Evolutionary conservation across 2,888 invertebrate genomes (phyloP), one percentile per base, ranked within the genome.

Genomic region (Ephialtes manifestator): DNA sequence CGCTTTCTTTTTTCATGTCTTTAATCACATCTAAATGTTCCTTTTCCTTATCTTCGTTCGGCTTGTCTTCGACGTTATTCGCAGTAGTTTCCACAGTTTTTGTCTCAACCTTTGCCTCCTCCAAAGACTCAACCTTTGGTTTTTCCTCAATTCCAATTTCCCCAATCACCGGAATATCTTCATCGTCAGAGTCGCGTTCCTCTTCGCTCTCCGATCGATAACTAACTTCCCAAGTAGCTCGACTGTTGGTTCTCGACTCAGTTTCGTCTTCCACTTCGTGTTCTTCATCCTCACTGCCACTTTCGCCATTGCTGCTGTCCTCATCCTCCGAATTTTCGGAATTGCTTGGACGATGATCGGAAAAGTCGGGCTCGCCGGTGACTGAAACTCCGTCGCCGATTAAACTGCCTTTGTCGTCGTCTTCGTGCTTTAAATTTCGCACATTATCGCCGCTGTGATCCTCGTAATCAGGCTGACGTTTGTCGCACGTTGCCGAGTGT

Each of bases 401-500:
- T 0, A 90, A 72, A 46, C 90, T 91, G 11, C 90, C 90, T 74
- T 91, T 90, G 24, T 90, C 90, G 8, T 88, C 87, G 18, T 86
- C 89, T 51, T 90, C 90, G 31, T 89, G 86, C 20, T 90, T 90
- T 0, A 86, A 89, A 4, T 90, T 90, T 0, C 91, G 90, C 1
- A 86, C 87, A 7, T 87, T 89, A 20, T 87, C 90, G 0, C 89
- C 65, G 48, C 87, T 89, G 58, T 84, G 88, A 51, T 90, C 91
- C 46, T 88, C 89, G 13, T 89, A 86, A 20, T 85, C 89, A 0
- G 88, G 86, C 11, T 65, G 87, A 70, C 84, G 24, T 82, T 88
- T 72, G 58, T 88, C 84, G 68, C 94, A 94, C 5, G 70, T 89
- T 0, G 82, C 86, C 43, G 87, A 72, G 72, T 94, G 94, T 46